Evolutionary conservation across 2,797 vertebrate genomes (phyloP), one percentile per base, ranked within the genome.

Genomic region (Clangula hyemalis): DNA sequence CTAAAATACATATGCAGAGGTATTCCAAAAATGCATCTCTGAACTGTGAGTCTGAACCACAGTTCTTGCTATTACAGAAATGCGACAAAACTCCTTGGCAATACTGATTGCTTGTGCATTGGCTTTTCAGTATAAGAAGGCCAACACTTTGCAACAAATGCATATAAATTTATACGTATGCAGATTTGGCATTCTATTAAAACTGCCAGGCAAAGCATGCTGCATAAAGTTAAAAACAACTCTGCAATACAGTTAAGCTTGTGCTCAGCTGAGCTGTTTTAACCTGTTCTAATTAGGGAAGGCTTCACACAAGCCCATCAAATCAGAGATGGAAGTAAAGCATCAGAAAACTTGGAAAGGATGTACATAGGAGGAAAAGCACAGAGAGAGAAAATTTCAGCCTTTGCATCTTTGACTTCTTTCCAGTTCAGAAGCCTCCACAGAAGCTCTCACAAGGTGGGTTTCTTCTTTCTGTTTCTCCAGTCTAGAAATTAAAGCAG

Each of bases 21-120:
- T 79, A 73, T 77, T 89, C 74, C 8, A 93, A 80, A 89, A 95
- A 94, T 81, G 72, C 70, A 61, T 64, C 71, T 92, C 57, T 84
- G 69, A 92, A 38, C 61, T 93, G n/a, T 82, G 43, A 92, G 54
- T 89, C 57, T 73, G 54, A 94, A 92, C 66, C 77, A 60, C 94
- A 92, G 60, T 94, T 91, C 54, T 82, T 82, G 6, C 51, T 83
- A 57, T 90, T 80, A 79, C 6, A 79, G 57, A 96, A 94, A 87
- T 76, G 32, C 60, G 92, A 39, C 41, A 54, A 62, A 92, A 91
- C 36, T 93, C 65, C 62, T 85, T 56, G 72, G 82, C 62, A 87
- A 91, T 57, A 74, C 15, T 58, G 15, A 49, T 77, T 91, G 51
- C 51, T 93, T 84, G 43, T 73, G 27, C 65, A 87, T 32, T 61